Base-by-base conservation (phyloP, 1,140 invertebrate species). In the Frieseomelitta varia region DNA sequence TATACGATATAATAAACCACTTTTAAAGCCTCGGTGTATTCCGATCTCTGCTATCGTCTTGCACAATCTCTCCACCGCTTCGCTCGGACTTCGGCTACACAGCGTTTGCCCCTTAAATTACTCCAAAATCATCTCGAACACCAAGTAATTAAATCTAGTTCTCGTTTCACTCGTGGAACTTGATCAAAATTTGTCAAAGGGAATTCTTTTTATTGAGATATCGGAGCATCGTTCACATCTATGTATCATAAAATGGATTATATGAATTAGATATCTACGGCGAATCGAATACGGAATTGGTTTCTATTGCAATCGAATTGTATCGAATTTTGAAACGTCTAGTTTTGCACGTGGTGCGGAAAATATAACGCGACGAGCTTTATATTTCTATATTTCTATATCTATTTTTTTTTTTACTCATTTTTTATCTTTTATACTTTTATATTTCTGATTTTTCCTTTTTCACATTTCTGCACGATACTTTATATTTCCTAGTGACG, bases 1-100 rank as follows among this genome's bases (percentile, higher is more conserved):
- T 56, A 81, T 58, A 74, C 56, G 79, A 81, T 73, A 81, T 19
- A 73, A 63, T 73, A 80, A 80, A 79, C 51, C 77, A 39, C 14
- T n/a, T 56, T 56, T 69, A 68, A 24, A 56, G 51, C 51, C 77
- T 30, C 27, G 19, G 6, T 17, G 19, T 39, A 55, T 69, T 69
- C 21, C 21, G 11, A 67, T 19, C 12, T 47, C 55, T 17, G 11
- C 68, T 14, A 47, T 55, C 68, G 12, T 17, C 11, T 14, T 27
- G 30, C 21, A n/a, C 51, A 61, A 72, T 51, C 79, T 72, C 39
- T 14, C 12, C n/a, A 19, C 15, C 34, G 53, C 27, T 51, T 53
- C 47, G 8, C 34, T 24, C 39, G 34, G 14, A 71, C 68, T 4
- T 47, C 39, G n/a, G 39, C 8, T 19, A 21, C 12, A 58, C 21